These are phyloP conservation scores for Antheraea pernyi DNA, from an alignment of 1,140 invertebrate genomes.

Conservation along the genomic window DNA sequence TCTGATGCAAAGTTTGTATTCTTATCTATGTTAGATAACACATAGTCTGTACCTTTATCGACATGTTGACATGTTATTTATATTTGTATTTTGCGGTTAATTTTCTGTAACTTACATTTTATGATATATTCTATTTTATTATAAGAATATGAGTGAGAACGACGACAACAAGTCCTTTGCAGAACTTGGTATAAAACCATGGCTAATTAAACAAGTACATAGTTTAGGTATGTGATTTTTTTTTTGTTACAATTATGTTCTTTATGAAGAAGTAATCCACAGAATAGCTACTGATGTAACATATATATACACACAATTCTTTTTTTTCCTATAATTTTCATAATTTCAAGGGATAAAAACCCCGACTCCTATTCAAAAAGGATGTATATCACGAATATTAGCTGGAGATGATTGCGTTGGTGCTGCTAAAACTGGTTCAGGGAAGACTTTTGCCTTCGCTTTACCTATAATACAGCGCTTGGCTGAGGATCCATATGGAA, in stretches of 20 bases:
- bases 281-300: no score
- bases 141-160: conserved; percentile 49
- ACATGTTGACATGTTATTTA: no score
- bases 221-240: conserved; percentile 52
- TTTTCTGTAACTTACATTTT: no score
- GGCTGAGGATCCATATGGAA: conserved; percentile 94
- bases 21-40: no score
- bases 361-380: conserved; percentile 92
- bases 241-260: no score
- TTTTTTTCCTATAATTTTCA: no score
- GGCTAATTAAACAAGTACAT: conserved; percentile 72
- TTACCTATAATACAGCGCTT: conserved; percentile 96
- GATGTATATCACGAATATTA: conserved; percentile 91
- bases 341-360: conserved; percentile 83
- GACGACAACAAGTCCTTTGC: conserved; percentile 54
- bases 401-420: conserved; percentile 94
- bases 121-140: neutral
- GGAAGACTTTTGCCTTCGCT: conserved; percentile 98
- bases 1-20: no score
- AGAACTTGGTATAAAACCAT: conserved; percentile 64
- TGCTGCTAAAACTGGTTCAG: conserved; percentile 97
- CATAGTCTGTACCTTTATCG: no score
- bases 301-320: no score
- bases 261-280: no score
- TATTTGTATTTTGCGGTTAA: no score